Percentiles rank a stretch among this genome's conserved stretches.
Conservation (phyloP, 2,113 vertebrate genomes). For the Dermatemys mawii region DNA sequence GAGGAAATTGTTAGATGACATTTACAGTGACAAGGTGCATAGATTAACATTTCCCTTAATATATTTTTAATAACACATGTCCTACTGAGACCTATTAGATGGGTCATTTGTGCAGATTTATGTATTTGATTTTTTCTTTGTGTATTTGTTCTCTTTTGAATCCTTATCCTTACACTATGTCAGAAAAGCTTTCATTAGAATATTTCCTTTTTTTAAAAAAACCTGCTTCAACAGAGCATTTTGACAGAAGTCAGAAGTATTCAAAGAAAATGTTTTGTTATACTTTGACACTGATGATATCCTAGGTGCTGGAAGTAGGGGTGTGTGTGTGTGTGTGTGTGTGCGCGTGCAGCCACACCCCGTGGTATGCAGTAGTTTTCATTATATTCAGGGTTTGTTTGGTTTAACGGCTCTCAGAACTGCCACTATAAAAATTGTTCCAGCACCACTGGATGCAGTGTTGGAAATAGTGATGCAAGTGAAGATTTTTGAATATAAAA, state of each 20-base stretch:
- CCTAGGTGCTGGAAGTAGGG: too few relatives aligned
- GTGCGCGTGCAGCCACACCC: too few relatives aligned
- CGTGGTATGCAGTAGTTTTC: too few relatives aligned
- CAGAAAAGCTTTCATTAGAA: background rate
- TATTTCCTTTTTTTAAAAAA: background rate
- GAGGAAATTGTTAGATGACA: background rate
- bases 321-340: too few relatives aligned
- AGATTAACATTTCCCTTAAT: background rate
- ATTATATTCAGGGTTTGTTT: too few relatives aligned
- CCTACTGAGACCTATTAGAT: rapidly evolving
- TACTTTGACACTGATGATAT: background rate
- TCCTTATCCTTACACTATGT: background rate
- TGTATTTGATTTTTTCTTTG: background rate
- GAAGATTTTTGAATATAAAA: background rate
- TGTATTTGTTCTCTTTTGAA: background rate
- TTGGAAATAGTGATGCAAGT: background rate
- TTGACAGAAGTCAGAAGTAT: background rate
- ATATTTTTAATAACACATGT: background rate
- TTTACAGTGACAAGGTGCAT: background rate
- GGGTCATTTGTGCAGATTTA: background rate
- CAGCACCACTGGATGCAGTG: too few relatives aligned
- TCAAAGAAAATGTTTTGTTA: background rate
- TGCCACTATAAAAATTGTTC: too few relatives aligned
- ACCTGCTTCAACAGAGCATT: background rate
- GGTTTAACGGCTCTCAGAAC: too few relatives aligned